Evolutionary conservation across 1,140 invertebrate genomes (phyloP).

Genomic region (Drosophila triauraria): DNA sequence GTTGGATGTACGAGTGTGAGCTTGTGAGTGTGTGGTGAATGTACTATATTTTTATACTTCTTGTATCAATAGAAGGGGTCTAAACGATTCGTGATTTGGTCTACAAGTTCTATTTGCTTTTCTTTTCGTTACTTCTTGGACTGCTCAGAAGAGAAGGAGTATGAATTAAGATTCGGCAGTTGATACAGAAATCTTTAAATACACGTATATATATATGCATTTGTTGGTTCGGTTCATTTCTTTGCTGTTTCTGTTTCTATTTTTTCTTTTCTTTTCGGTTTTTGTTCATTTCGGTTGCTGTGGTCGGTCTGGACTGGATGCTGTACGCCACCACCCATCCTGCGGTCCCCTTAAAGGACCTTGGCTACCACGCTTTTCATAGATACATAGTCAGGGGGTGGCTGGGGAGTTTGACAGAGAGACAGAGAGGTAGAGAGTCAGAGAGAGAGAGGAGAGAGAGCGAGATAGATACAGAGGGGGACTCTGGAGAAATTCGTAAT

Average conservation of each 20-base stretch:
- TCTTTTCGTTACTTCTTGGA: slow-evolving; percentile 65
- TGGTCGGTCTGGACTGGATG: slow-evolving; percentile 44
- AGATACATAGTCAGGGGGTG: slow-evolving; percentile 40
- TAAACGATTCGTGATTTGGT: slow-evolving; percentile 24
- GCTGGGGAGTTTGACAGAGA: slow-evolving; percentile 22
- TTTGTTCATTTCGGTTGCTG: slow-evolving; percentile 65
- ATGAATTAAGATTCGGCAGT: slow-evolving; percentile 85
- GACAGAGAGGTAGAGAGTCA: slow-evolving; percentile 19
- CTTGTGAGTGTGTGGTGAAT: slow-evolving; percentile 38
- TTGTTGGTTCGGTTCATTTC: slow-evolving; percentile 47
- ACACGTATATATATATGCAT: slow-evolving; percentile 44
- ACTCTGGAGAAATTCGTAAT: slow-evolving; percentile 56
- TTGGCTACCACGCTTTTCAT: slow-evolving; percentile 47
- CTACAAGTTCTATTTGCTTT: slow-evolving; percentile 44
- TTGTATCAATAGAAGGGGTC: slow-evolving; percentile 21
- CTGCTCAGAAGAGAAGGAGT: slow-evolving; percentile 84
- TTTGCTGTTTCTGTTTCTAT: slow-evolving; percentile 53
- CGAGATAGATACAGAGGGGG: slow-evolving; percentile 43
- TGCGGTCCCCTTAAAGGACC: slow-evolving; percentile 44
- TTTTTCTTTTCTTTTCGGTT: slow-evolving; percentile 52
- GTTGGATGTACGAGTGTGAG: slow-evolving; percentile 10
- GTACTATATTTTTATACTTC: slow-evolving; percentile 35
- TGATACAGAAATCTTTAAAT: slow-evolving; percentile 84
- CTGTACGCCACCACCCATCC: slow-evolving; percentile 54
- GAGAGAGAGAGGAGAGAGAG: slow-evolving; percentile 20